phyloP scores from a whole-genome alignment of 2,888 invertebrate species.

The Scaptomyza cyrtandrae region DNA sequence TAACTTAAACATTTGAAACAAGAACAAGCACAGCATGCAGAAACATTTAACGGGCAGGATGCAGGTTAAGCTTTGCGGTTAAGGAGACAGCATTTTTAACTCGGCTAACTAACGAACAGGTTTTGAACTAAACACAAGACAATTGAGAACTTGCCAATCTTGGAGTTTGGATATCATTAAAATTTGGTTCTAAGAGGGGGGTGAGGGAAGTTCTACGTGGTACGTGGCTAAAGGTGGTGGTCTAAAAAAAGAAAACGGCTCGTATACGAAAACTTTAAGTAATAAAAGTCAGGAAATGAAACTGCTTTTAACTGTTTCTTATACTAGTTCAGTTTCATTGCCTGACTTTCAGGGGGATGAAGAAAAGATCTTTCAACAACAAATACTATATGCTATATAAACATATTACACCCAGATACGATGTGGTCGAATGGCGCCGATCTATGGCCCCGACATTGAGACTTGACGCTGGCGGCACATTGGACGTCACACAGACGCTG shows the following conservation, averaged over 20 bases:
- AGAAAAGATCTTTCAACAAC: slow-evolving; percentile 17
- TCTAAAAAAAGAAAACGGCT: slow-evolving; percentile 72
- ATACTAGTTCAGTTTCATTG: slow-evolving; percentile 31
- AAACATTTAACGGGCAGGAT: slow-evolving; percentile 36
- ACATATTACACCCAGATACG: slow-evolving; percentile 84
- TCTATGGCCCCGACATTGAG: slow-evolving; percentile 66
- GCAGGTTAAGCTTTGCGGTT: slow-evolving; percentile 14
- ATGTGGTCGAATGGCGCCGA: slow-evolving; percentile 84
- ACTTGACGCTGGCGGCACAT: slow-evolving; percentile 76
- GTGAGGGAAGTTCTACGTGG: slow-evolving; percentile 50
- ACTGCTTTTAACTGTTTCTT: slow-evolving; percentile 5
- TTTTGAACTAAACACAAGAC: slow-evolving; percentile 55
- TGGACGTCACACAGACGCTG: slow-evolving; percentile 82
- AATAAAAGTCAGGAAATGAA: slow-evolving; percentile 33
- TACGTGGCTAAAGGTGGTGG: slow-evolving; percentile 59
- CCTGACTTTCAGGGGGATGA: slow-evolving; percentile 15
- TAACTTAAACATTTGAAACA: slow-evolving; percentile 4
- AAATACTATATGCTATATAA: slow-evolving; percentile 27
- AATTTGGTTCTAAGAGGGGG: slow-evolving; percentile 61
- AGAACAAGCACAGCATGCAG: slow-evolving; percentile 22
- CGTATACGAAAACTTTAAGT: slow-evolving; percentile 35
- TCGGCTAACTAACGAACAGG: slow-evolving; percentile 35
- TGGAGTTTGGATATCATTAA: slow-evolving; percentile 55
- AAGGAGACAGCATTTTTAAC: slow-evolving; percentile 17
- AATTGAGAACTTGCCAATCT: slow-evolving; percentile 78